A percentile compares a stretch with the other conserved stretches of the same genome.
Evolutionary conservation across 23 tunicate genomes (phyloP).

Genomic region (Pegea sp.): DNA sequence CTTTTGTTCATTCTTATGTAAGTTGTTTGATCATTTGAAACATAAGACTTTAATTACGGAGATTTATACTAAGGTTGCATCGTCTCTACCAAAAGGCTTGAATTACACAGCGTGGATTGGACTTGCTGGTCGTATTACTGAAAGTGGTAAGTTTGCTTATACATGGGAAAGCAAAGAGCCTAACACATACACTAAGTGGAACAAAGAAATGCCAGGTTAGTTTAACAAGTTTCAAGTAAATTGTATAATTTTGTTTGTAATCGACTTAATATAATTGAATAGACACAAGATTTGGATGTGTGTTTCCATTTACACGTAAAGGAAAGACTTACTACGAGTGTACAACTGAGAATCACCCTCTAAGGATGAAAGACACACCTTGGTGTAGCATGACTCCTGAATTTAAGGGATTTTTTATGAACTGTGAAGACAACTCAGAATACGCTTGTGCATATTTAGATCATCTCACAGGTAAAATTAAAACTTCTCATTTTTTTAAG

Average conservation of each 20-base stretch:
- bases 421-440: slow-evolving; percentile 47
- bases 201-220: slow-evolving; percentile 43
- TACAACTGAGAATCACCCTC: slow-evolving; percentile 41
- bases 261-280: not conserved
- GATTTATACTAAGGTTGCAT: no score
- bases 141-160: slow-evolving; percentile 24
- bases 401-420: slow-evolving; percentile 27
- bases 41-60: no score
- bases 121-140: slow-evolving; percentile 24
- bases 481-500: not conserved
- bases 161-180: slow-evolving; percentile 56
- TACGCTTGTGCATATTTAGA: slow-evolving; percentile 53
- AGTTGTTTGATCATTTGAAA: not conserved
- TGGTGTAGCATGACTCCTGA: slow-evolving; percentile 83
- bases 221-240: not conserved
- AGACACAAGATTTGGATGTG: slow-evolving; percentile 42
- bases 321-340: slow-evolving; percentile 69
- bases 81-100: slow-evolving; percentile 26
- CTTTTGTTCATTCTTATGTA: slow-evolving; percentile 67
- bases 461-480: slow-evolving; percentile 38
- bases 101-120: slow-evolving; percentile 90
- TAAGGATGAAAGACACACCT: slow-evolving; percentile 25
- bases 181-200: slow-evolving; percentile 67
- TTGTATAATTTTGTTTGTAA: not conserved
- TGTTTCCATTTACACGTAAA: slow-evolving; percentile 49